Percentiles rank a stretch among this genome's conserved stretches.
phyloP scores from a whole-genome alignment of 2,797 vertebrate genomes.

The Pseudochirops corinnae region DNA sequence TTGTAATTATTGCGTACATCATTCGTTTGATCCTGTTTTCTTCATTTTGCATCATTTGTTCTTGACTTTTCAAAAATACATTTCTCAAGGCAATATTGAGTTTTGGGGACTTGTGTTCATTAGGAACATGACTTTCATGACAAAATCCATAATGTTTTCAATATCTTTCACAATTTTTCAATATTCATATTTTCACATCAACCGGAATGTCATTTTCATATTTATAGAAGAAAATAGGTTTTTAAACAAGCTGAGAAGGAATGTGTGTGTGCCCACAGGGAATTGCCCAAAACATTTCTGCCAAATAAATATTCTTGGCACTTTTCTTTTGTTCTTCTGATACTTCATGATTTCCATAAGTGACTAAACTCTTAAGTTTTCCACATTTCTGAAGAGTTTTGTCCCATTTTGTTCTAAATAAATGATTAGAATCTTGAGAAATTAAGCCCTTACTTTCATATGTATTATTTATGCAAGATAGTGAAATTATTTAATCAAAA shows the following conservation, averaged over 20 bases:
- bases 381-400: neutral
- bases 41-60: neutral
- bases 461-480: slow-evolving; percentile 65
- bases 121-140: neutral
- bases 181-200: slow-evolving; percentile 27
- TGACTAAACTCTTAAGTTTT: slow-evolving; percentile 18
- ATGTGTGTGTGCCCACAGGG: neutral
- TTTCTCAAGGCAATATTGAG: slow-evolving; percentile 38
- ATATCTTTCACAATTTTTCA: neutral
- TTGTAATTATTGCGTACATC: neutral
- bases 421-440: slow-evolving; percentile 60
- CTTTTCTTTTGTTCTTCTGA: slow-evolving; percentile 23
- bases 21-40: neutral
- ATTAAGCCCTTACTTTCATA: slow-evolving; percentile 37
- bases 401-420: slow-evolving; percentile 45
- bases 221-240: slow-evolving; percentile 16
- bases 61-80: slow-evolving; percentile 58
- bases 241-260: neutral
- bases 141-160: neutral
- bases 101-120: neutral
- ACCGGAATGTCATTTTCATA: slow-evolving; percentile 22
- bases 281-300: slow-evolving; percentile 18
- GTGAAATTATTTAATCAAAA: slow-evolving; percentile 69
- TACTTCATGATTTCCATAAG: slow-evolving; percentile 29
- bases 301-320: slow-evolving; percentile 17